Percentiles rank a stretch among this genome's conserved stretches.
These are phyloP conservation scores for Crocallis elinguaria DNA, from an alignment of 2,888 invertebrate genomes.

Conservation along the genomic window DNA sequence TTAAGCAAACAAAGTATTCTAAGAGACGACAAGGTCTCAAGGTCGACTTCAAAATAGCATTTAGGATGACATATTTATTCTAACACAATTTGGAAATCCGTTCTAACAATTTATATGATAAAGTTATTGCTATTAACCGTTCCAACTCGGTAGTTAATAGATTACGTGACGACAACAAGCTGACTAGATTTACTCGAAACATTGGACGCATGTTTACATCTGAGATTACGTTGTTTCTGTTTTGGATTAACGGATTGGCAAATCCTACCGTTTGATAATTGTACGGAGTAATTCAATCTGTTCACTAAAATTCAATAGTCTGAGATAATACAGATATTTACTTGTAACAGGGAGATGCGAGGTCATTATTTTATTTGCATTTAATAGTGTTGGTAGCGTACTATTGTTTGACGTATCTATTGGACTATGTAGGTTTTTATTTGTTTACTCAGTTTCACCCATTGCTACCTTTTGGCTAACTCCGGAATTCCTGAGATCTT, in stretches of 20 bases:
- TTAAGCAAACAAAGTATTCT: too few relatives aligned
- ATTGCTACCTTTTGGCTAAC: too few relatives aligned
- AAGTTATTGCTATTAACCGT: constrained; percentile 24
- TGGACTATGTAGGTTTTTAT: constrained; percentile 7
- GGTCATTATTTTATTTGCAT: constrained; percentile 4
- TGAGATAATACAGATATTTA: background rate
- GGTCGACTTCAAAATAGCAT: too few relatives aligned
- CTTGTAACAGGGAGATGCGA: background rate
- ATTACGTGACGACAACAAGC: constrained; percentile 46
- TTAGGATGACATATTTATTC: too few relatives aligned
- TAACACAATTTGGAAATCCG: constrained; percentile 5
- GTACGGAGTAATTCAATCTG: constrained; percentile 23
- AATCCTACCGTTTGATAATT: constrained; percentile 34
- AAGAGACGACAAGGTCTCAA: too few relatives aligned
- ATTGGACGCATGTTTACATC: constrained; percentile 40
- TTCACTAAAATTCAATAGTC: constrained; percentile 15
- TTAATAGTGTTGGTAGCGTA: background rate
- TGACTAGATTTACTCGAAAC: constrained; percentile 44
- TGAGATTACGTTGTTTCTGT: constrained; percentile 42
- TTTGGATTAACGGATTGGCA: constrained; percentile 40
- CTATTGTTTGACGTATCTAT: constrained; percentile 17
- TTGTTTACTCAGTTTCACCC: constrained; percentile 5
- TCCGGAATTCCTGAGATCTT: too few relatives aligned
- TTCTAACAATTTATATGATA: constrained; percentile 24
- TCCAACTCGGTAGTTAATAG: constrained; percentile 42